Base-by-base conservation (phyloP, 2,113 vertebrate genomes). In the Emydura subglobosa region DNA sequence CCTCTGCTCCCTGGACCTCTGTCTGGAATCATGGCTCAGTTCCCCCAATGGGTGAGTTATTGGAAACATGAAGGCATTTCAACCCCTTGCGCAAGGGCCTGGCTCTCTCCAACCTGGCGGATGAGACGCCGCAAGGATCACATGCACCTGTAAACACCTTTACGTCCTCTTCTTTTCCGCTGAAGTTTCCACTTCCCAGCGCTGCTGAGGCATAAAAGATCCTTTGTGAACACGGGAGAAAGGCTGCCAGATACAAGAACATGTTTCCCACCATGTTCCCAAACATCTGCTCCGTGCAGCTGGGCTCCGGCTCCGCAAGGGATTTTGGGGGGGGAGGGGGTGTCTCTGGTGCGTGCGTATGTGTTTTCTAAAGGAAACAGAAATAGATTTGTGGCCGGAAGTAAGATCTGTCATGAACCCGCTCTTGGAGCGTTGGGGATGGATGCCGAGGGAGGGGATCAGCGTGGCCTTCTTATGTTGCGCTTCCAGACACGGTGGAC, bases 361-460 rank as follows among this genome's bases (percentile, higher is more conserved):
- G 39, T 68, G 51, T 44, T 72, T 22, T 59, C 50, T 76, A 42
- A 59, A 83, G 13, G 65, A 83, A 49, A 88, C 72, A 80, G 82
- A 34, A 88, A 79, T 34, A 50, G 10, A 29, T 65, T 47, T 87
- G 11, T 51, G 88, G 95, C 96, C 95, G 96, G 97, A 97, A 97
- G 95, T 82, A 68, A 88, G 61, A 82, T 96, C 92, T 42, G 44
- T 53, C 10, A 10, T n/a, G 83, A 89, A 81, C 78, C 55, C 42
- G 10, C 72, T 76, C 61, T 61, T 27, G 19, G n/a, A 76, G 79
- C 44, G 50, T 17, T 29, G 76, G 82, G 65, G 83, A 85, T 78
- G 85, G 42, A 51, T 34, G 55, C 53, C 16, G 39, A 54, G 61
- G 61, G 78, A 4, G 13, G 5, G 13, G 74, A 92, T 81, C 21